phyloP scores from a whole-genome alignment of 2,888 invertebrate species.

The Coremacera marginata region DNA sequence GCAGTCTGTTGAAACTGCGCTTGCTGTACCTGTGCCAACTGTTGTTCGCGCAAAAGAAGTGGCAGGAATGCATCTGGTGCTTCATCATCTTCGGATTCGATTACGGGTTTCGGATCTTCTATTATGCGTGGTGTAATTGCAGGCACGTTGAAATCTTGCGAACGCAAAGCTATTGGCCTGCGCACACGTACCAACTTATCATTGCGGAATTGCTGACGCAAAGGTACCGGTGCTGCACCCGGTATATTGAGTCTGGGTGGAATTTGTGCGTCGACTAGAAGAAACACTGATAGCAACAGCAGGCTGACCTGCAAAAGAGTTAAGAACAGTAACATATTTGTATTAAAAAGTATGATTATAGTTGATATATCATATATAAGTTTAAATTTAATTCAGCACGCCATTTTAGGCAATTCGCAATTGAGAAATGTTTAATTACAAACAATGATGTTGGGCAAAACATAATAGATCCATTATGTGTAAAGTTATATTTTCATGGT shows the following conservation, averaged over 20 bases:
- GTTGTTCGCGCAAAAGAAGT: conserved; percentile 64
- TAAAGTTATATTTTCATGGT: too few species aligned
- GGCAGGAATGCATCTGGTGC: conserved; percentile 73
- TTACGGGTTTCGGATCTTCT: conserved; percentile 75
- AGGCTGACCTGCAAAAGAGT: conserved; percentile 46
- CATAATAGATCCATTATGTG: too few species aligned
- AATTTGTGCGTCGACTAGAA: conserved; percentile 69
- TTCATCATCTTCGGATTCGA: conserved; percentile 77
- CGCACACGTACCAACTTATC: conserved; percentile 63
- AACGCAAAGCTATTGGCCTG: conserved; percentile 69
- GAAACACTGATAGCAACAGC: conserved; percentile 15
- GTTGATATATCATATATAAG: background rate
- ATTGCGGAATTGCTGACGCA: conserved; percentile 59
- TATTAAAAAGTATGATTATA: background rate
- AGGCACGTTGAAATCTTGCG: conserved; percentile 71
- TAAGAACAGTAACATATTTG: background rate
- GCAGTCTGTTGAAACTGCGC: conserved; percentile 62
- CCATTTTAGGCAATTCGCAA: background rate
- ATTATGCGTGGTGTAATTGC: conserved; percentile 62
- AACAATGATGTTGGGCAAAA: too few species aligned
- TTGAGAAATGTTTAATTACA: too few species aligned
- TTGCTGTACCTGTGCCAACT: conserved; percentile 66
- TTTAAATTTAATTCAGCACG: background rate
- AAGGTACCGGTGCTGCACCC: conserved; percentile 72
- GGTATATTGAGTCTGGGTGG: conserved; percentile 78